A percentile compares a stretch with the other conserved stretches of the same genome.
Evolutionary conservation across 2,113 vertebrate species (phyloP).

Genomic region (Crotalus viridis): DNA sequence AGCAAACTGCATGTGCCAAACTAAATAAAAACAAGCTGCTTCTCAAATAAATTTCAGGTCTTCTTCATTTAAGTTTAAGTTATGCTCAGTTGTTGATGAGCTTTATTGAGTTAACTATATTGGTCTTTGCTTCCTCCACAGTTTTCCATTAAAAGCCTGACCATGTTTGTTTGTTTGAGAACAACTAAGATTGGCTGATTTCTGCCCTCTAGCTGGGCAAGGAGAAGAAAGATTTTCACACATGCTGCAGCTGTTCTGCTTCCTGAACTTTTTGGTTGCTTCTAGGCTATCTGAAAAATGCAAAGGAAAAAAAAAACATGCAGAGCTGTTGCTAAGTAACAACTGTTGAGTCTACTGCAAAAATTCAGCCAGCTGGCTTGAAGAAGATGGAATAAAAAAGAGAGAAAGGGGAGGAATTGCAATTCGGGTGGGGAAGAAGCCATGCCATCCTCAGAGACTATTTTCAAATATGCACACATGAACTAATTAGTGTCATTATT

Average conservation of each 20-base stretch:
- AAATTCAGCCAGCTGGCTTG: neutral
- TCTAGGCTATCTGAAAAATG: neutral
- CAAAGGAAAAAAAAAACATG: neutral
- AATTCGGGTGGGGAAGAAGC: neutral
- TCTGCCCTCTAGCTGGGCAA: neutral
- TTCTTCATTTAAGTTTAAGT: neutral
- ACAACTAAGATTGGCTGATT: neutral
- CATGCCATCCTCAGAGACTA: neutral
- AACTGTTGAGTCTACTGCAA: neutral
- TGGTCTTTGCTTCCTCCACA: neutral
- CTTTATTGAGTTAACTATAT: neutral
- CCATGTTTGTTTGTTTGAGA: neutral
- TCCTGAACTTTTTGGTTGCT: neutral
- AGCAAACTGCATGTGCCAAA: neutral
- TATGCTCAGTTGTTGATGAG: neutral
- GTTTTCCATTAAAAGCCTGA: neutral
- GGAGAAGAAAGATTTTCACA: neutral
- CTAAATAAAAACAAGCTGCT: neutral
- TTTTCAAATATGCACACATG: neutral
- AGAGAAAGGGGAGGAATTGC: neutral
- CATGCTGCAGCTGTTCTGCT: neutral
- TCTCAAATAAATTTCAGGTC: neutral
- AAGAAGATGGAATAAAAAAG: neutral
- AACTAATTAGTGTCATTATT: neutral
- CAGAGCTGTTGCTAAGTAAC: slow-evolving; percentile 21